Evolutionary conservation across 1,140 invertebrate species (phyloP), one percentile per base, ranked within the genome.

Genomic region (Alviniconcha marisindica): DNA sequence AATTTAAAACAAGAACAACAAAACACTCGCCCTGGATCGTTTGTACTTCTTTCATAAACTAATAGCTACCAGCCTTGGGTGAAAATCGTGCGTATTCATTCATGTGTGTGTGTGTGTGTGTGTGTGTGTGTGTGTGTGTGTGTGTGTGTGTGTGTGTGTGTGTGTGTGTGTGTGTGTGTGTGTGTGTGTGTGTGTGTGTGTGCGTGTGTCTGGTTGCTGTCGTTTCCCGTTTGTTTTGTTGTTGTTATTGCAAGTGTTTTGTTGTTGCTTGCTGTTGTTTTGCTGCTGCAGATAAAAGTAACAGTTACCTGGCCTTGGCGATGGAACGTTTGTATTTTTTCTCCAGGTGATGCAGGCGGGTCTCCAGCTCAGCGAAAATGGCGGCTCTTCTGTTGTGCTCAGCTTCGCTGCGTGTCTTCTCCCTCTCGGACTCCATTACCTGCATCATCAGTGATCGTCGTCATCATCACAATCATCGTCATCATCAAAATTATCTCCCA

Each of bases 351-450:
- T 96, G 95, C 56, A 96, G 89, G 88, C 92, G 86, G 2, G 88
- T 66, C 82, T 92, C 89, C 15, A 89, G 76, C 18, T 89, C 88
- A 0, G 82, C 80, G 82, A 82, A 91, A 18, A 82, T 44, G 18
- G 79, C 94, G 0, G 97, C 96, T 87, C 95, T 95, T 85, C 95
- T 94, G 89, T 96, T 96, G 93, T 99, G 97, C 89, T 98, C 97
- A 12, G 96, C 93, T 81, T 97, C 96, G 91, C 96, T 97, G 88
- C 96, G 96, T 24, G 97, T 95, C 93, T 97, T 97, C 91, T 96
- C 95, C 88, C 96, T 96, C 92, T 98, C 97, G 1, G 98, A 97
- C 91, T 98, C 97, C 95, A 97, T 97, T n/a, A 99, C 97, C 97
- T 97, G 88, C 48, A 93, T 71, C 66, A 71, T 31, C 80, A 54